Base-by-base conservation (phyloP, 2,888 invertebrate genomes). In the Cybosia mesomella region DNA sequence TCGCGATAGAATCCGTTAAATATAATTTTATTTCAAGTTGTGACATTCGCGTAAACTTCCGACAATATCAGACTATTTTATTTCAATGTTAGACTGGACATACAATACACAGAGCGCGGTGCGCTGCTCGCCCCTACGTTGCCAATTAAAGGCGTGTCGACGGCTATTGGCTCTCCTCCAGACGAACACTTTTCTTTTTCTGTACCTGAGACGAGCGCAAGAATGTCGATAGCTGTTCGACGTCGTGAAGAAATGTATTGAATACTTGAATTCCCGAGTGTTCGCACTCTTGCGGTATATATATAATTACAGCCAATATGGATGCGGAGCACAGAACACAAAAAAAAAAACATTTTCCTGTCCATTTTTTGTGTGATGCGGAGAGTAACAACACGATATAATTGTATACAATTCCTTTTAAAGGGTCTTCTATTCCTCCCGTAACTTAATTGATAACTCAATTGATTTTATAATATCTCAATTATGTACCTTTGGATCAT, bases 101-200 rank as follows among this genome's bases (percentile, higher is more conserved):
- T 15, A 49, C 49, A 49, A n/a, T 0, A 49, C n/a, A n/a, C 49
- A 49, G 49, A 49, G 49, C 18, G 18, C 7, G 43, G 18, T 18
- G 43, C 43, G 43, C 18, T 18, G 43, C 18, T 34, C 49, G 49
- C 49, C n/a, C 49, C 49, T n/a, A 18, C n/a, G n/a, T n/a, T 49
- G 8, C 49, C 49, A 49, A 49, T 49, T 49, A 49, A 49, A 49
- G 49, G 49, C 49, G 49, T 49, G n/a, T 49, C n/a, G 49, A 49
- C n/a, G 49, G 49, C 49, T 49, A 49, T 49, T 49, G 49, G 49
- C 49, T 49, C 49, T 49, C 49, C 49, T 49, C 49, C 49, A 49
- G 49, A 49, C 49, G 49, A 49, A 49, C 49, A 49, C 49, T 49
- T 49, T 0, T n/a, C 49, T n/a, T 49, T 49, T 49, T 49, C 8